Evolutionary conservation across 2,888 invertebrate genomes (phyloP), one percentile per base, ranked within the genome.

Genomic region (Papilio elwesi): DNA sequence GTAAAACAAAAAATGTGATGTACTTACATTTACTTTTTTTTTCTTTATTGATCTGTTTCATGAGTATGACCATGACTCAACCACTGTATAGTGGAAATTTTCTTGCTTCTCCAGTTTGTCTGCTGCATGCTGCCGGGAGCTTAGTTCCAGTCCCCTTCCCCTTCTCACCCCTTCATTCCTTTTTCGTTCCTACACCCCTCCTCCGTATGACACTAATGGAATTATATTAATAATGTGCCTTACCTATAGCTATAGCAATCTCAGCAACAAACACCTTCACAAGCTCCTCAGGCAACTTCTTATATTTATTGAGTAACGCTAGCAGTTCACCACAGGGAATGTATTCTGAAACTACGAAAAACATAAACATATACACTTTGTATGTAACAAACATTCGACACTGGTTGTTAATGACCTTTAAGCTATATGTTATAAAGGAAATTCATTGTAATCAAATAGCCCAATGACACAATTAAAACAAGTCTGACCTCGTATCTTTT

Each of bases 181-280:
- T n/a, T n/a, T n/a, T n/a, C n/a, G n/a, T n/a, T n/a, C n/a, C n/a
- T n/a, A n/a, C n/a, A n/a, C n/a, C n/a, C n/a, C n/a, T n/a, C n/a
- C n/a, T n/a, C n/a, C n/a, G n/a, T n/a, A n/a, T n/a, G n/a, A n/a
- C n/a, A n/a, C n/a, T n/a, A n/a, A n/a, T n/a, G n/a, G 1, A 26
- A 26, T 26, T 2, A 26, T 26, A 26, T 26, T 26, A 26, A 26
- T 26, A 26, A 26, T 26, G 26, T 26, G 26, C 26, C 91, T 78
- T 75, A 98, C 98, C 98, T 85, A 99, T 90, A 76, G 97, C 98
- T 82, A 98, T 93, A 73, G 98, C 97, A 81, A 99, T 95, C 92
- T 99, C 98, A 26, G 97, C 98, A 43, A 98, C 94, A 87, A 98
- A 98, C 76, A 98, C 93, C 85, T 96, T 95, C 71, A 97, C 97